Evolutionary conservation across 2,797 vertebrate species (phyloP), one percentile per base, ranked within the genome.

Genomic region (Stomatorhinus walkeri): DNA sequence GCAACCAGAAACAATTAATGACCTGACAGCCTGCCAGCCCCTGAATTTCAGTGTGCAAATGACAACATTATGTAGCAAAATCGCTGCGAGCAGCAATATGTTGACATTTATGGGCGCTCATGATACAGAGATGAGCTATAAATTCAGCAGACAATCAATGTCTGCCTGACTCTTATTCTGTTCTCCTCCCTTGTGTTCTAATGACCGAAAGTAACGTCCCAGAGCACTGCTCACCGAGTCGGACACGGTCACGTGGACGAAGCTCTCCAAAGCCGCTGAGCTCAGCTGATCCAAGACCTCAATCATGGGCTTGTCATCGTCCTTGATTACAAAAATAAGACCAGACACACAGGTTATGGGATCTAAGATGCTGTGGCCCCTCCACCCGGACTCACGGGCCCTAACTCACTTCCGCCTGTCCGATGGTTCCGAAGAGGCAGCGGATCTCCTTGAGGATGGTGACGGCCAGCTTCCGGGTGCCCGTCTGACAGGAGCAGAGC

Each of bases 241-340:
- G 1, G 98, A 99, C 90, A 97, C 96, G 5, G 97, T 97, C 87
- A 99, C 98, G 1, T 99, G 98, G 93, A 98, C 97, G 91, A 99
- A 97, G 93, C 97, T 99, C 93, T 99, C 98, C 91, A 99, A 96
- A 91, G 99, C 97, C 89, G 97, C 96, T 87, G 98, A 97, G 94
- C 98, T 99, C 90, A 99, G 93, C 56, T 99, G 98, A 95, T 99
- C 98, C 98, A 99, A 97, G 92, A 99, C 96, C 94, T 99, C 98
- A 89, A 99, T 98, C 98, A 99, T 98, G 43, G 98, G 98, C 91
- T 97, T 98, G 94, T 99, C 98, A 87, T 99, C 98, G 9, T 99
- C 98, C 98, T 99, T 93, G 90, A 89, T 87, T 90, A 85, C 72
- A 89, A 76, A 90, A 32, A 88, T 10, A 48, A 85, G 79, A 51